Evolutionary conservation across 2,113 vertebrate species (phyloP).

Genomic region (Condylura cristata): DNA sequence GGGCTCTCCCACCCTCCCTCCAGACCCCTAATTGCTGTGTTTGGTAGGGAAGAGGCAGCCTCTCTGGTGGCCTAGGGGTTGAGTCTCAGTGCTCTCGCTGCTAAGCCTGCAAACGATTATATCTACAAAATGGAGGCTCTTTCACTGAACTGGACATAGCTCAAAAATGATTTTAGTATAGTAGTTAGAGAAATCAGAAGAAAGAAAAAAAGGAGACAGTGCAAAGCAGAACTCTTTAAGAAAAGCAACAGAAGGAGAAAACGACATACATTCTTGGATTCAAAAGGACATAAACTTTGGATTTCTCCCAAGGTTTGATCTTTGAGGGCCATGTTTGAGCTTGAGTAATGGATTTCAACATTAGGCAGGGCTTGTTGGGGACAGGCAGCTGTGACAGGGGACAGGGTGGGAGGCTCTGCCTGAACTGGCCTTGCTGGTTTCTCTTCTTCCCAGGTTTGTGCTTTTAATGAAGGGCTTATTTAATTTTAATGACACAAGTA

Average conservation of each 20-base stretch:
- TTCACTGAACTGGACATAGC: not conserved
- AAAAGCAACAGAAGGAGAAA: not conserved
- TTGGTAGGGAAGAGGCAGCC: not conserved
- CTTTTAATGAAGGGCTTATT: conserved; percentile 60
- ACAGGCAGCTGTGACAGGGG: not conserved
- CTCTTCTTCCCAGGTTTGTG: conserved; percentile 26
- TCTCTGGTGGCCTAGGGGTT: too few species aligned
- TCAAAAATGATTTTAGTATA: not conserved
- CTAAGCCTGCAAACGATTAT: too few species aligned
- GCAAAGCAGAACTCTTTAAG: not conserved
- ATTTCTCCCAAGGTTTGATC: not conserved
- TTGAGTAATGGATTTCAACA: conserved; percentile 19
- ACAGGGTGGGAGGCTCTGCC: not conserved
- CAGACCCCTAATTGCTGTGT: not conserved
- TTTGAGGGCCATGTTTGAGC: not conserved
- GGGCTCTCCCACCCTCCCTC: not conserved
- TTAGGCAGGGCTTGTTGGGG: not conserved
- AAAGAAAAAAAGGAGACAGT: not conserved
- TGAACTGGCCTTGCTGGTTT: conserved; percentile 55
- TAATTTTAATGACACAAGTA: conserved; percentile 43
- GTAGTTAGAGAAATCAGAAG: not conserved
- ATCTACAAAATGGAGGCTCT: not conserved
- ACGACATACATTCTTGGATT: too few species aligned
- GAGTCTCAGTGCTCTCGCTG: too few species aligned
- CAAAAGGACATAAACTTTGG: not conserved